Evolutionary conservation across 1,140 invertebrate genomes (phyloP).

Genomic region (Chironomus tepperi): DNA sequence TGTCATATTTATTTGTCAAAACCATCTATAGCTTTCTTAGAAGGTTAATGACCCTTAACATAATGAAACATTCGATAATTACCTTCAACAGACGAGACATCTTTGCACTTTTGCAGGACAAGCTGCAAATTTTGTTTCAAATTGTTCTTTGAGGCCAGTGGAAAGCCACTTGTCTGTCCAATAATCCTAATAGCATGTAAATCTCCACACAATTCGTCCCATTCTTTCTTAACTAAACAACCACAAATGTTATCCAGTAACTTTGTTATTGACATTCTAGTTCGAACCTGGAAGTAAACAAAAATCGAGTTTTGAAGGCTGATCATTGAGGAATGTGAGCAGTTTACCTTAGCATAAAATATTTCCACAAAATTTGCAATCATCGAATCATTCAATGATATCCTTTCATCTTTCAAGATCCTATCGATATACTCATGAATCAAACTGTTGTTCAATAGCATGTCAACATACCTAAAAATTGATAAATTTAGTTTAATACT

Average conservation of each 20-base stretch:
- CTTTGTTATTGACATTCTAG: conserved; percentile 35
- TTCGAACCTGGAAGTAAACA: conserved; percentile 28
- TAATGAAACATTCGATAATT: not conserved
- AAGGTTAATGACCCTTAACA: not conserved
- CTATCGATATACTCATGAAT: conserved; percentile 38
- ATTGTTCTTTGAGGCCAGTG: not conserved
- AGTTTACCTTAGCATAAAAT: conserved; percentile 36
- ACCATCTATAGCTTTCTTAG: too few species aligned
- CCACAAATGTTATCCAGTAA: conserved; percentile 39
- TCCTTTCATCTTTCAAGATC: conserved; percentile 34
- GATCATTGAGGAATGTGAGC: not conserved
- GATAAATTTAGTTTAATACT: not conserved
- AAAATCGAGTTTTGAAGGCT: not conserved
- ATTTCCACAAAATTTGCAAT: conserved; percentile 38
- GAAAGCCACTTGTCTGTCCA: conserved; percentile 31
- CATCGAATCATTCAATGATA: conserved; percentile 36
- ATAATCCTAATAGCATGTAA: conserved; percentile 39
- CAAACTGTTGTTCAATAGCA: conserved; percentile 35
- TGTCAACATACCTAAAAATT: conserved; percentile 34
- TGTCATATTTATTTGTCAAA: too few species aligned
- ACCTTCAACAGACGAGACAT: conserved; percentile 4
- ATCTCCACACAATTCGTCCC: conserved; percentile 39
- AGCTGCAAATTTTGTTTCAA: conserved; percentile 4
- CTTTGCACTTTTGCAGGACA: conserved; percentile 18
- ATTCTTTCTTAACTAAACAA: conserved; percentile 38